Evolutionary conservation across 2,888 invertebrate genomes (phyloP).

Genomic region (Drosophila mimetica): DNA sequence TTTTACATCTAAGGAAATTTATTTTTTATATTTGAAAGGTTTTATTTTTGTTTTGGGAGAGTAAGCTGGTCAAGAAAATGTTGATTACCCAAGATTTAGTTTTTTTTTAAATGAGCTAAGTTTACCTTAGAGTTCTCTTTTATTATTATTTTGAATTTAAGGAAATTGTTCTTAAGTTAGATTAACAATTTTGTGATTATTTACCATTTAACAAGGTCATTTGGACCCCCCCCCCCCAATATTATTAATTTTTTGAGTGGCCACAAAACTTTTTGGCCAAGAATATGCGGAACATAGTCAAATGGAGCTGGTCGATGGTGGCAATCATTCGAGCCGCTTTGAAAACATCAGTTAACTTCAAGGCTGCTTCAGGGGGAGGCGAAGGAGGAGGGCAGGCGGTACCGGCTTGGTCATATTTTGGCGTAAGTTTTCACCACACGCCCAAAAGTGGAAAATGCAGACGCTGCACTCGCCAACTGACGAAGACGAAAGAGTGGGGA

Average conservation of each 20-base stretch:
- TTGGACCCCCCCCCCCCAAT: too few species aligned
- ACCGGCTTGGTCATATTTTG: slow-evolving; percentile 54
- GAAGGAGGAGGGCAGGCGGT: slow-evolving; percentile 13
- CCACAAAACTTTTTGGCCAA: slow-evolving; percentile 2
- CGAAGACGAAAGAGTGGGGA: slow-evolving; percentile 59
- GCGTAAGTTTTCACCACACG: slow-evolving; percentile 68
- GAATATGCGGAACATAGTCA: not conserved
- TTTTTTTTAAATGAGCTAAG: too few species aligned
- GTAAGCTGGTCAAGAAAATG: too few species aligned
- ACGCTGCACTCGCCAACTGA: slow-evolving; percentile 39
- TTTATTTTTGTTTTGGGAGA: too few species aligned
- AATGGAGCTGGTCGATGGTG: slow-evolving; percentile 35
- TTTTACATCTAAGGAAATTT: not conserved
- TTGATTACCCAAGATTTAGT: too few species aligned
- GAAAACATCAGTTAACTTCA: slow-evolving; percentile 19
- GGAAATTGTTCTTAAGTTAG: too few species aligned
- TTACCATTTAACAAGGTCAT: too few species aligned
- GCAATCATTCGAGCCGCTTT: slow-evolving; percentile 37
- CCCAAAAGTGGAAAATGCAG: slow-evolving; percentile 52
- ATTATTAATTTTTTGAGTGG: not conserved
- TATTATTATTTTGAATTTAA: too few species aligned
- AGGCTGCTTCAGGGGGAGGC: not conserved
- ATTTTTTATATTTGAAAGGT: too few species aligned
- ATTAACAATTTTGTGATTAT: too few species aligned
- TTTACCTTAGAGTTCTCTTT: too few species aligned